Evolutionary conservation across 2,888 invertebrate species (phyloP), one percentile per base, ranked within the genome.

Genomic region (Rhogogaster chlorosoma): DNA sequence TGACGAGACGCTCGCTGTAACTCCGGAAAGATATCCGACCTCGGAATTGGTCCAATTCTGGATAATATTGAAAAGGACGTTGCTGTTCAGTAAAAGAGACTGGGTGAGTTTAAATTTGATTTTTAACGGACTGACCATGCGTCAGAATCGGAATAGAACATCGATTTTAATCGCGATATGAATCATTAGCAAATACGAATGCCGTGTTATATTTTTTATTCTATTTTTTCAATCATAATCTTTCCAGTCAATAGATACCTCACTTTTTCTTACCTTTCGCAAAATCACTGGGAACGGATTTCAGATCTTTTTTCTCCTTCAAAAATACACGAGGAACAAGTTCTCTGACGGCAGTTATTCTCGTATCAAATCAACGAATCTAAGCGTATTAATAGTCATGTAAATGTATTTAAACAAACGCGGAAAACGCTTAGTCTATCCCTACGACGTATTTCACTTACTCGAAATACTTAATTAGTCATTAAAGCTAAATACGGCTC

Each of bases 61-160:
- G 95, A 96, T 99, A 84, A 97, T 99, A 84, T 95, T 99, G 86
- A 97, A 97, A 91, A 94, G 98, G 90, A 97, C 98, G 0, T 92
- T 98, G 87, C 94, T 98, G 10, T 98, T 98, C 95, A 98, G 98
- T 90, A 95, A 96, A 91, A 94, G 98, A 92, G 98, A 98, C 95
- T 98, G 98, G 98, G 98, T 98, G 94, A 94, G 80, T 80, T 2
- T 1, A 29, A 1, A 49, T 32, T 32, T 61, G 22, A 61, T 22
- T 22, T 61, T 61, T 10, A 12, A 22, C 12, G 10, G 6, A 61
- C 26, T 0, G 3, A 61, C 7, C 22, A 9, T 26, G 22, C 1
- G 6, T 18, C 18, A 5, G n/a, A n/a, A 49, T 6, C 4, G n/a
- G 18, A n/a, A 49, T 18, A 49, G 6, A 2, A 6, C 6, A 49